Evolutionary conservation across 2,888 invertebrate genomes (phyloP), one percentile per base, ranked within the genome.

Genomic region (Scaptomyza polygonia): DNA sequence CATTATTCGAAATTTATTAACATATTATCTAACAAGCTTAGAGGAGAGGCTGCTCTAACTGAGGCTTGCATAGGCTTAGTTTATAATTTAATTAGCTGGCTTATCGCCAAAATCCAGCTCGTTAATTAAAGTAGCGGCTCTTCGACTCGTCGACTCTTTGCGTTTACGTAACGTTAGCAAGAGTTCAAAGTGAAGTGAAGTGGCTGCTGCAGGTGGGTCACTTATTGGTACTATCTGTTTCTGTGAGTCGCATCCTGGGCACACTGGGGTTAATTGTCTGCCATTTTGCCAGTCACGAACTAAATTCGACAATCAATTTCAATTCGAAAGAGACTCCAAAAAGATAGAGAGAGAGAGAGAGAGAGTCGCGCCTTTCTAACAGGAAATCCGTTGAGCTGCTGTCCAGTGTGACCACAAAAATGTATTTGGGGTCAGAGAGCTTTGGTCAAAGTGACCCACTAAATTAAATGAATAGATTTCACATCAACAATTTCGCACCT

Each of bases 51-150:
- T 29, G 45, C 16, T 11, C 36, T 43, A n/a, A n/a, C n/a, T n/a
- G 39, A 16, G 30, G 14, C 9, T 27, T 29, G 30, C 30, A 7
- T n/a, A 34, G n/a, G 49, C 59, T 80, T 70, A 67, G 67, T 67
- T 82, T 78, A 81, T 82, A 81, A 82, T 82, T 82, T 82, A 87
- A 82, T 82, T 82, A 82, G 73, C 58, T 11, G 65, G 6, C 54
- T 67, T 81, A 81, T 86, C 80, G 48, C 58, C 25, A 29, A 56
- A 76, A 65, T 67, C 68, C 74, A 58, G 63, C 59, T 67, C 78
- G 74, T 76, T 77, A 76, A 76, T 77, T 77, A 66, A 73, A 55
- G 56, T 30, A 36, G 53, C 27, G n/a, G n/a, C n/a, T n/a, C 52
- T 49, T 14, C 11, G 32, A 5, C 32, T 12, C n/a, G 4, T 5